A percentile compares a stretch with the other conserved stretches of the same genome.
Conservation (phyloP, 2,113 vertebrate genomes). For the Tringa solitaria region DNA sequence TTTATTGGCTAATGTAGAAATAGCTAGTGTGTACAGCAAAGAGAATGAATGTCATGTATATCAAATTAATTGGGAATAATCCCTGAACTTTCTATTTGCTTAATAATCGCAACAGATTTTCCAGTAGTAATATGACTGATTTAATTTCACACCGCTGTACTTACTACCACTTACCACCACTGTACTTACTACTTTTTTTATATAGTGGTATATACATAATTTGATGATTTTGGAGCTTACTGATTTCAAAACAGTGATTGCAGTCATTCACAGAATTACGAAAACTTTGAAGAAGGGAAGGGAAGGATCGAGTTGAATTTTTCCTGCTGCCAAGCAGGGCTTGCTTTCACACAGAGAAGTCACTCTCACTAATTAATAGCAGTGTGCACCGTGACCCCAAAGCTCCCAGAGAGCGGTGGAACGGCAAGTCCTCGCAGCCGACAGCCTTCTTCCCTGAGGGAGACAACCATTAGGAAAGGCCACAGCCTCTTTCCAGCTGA, state of each 20-base stretch:
- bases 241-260: not conserved
- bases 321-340: not conserved
- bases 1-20: not conserved
- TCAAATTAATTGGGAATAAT: not conserved
- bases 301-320: not conserved
- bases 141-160: not conserved
- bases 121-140: not conserved
- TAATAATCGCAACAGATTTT: not conserved
- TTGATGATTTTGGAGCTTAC: not conserved
- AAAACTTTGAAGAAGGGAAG: not conserved
- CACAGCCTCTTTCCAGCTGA: not conserved
- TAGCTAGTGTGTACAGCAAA: not conserved
- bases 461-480: not conserved
- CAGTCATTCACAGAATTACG: not conserved
- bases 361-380: not conserved
- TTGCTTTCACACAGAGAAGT: not conserved
- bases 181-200: not conserved
- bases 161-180: not conserved
- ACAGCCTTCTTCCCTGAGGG: not conserved
- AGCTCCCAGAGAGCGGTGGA: not conserved
- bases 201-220: not conserved
- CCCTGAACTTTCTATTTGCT: not conserved
- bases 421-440: not conserved
- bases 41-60: not conserved
- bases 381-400: not conserved